Base-by-base conservation (phyloP, 2,113 vertebrate species). In the Oreochromis spilurus region DNA sequence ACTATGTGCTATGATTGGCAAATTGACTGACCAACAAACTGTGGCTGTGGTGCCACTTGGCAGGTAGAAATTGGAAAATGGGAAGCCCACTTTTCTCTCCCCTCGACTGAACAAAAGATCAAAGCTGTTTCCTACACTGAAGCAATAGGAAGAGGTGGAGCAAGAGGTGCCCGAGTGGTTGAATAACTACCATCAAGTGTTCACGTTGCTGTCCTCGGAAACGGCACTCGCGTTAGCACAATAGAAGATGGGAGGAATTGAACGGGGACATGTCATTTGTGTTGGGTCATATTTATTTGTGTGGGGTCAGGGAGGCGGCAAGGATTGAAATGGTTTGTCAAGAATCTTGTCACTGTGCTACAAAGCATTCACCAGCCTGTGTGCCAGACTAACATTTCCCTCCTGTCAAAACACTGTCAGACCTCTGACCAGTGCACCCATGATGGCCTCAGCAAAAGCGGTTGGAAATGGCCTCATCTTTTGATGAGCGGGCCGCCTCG, bases 51-150 rank as follows among this genome's bases (percentile, higher is more conserved):
- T 14, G 24, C 91, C 79, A 90, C 93, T 88, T 96, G 95, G 93
- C 96, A 96, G 96, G 95, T 96, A 93, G 94, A 96, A 96, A 96
- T 96, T 94, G 94, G 93, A 96, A 95, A 96, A 96, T 95, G 91
- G 91, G 87, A 90, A 93, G 91, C 87, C 94, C 86, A 94, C 89
- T 93, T 94, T 94, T 95, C 91, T 94, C 91, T 91, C 75, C 85
- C 84, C 87, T 91, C 55, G 26, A 53, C 81, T 88, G 87, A 93
- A 94, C 95, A 96, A 95, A 95, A 94, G 93, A 95, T 93, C 89
- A 90, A 90, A 93, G 83, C 92, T 90, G 90, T 92, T 93, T 91
- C 92, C 91, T 89, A 80, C 78, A 45, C 80, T 19, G 75, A 81
- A 85, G 89, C 86, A 91, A 87, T 62, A 79, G 81, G 81, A 91